These are phyloP conservation scores for Hymenochirus boettgeri DNA, from an alignment of 2,113 vertebrate species.

Conservation along the genomic window DNA sequence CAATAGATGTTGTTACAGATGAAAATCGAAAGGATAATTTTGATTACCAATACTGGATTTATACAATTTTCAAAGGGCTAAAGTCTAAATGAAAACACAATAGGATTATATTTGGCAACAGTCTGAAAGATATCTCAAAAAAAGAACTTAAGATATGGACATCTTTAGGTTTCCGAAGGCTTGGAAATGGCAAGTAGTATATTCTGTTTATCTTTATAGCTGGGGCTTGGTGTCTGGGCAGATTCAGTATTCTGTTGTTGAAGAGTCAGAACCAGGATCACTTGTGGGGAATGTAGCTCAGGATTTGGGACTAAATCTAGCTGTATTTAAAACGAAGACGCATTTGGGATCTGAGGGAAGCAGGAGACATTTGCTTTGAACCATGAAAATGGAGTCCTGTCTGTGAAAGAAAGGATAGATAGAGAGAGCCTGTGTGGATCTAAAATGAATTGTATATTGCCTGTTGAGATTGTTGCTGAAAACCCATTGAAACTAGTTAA, in stretches of 20 bases:
- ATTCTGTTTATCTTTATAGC: conserved; percentile 2
- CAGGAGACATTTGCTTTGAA: conserved; percentile 45
- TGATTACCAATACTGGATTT: conserved; percentile 64
- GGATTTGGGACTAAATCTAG: conserved; percentile 67
- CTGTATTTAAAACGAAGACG: conserved; percentile 47
- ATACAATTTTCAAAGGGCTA: conserved; percentile 49
- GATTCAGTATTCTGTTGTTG: conserved; percentile 28
- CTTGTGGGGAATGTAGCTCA: conserved; percentile 69
- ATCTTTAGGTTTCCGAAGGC: not conserved
- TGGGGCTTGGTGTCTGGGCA: conserved; percentile 63
- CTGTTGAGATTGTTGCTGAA: conserved; percentile 66
- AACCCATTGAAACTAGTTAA: conserved; percentile 67
- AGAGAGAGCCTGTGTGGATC: conserved; percentile 47
- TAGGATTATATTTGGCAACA: conserved; percentile 2
- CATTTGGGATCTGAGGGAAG: conserved; percentile 45
- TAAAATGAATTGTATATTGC: conserved; percentile 60
- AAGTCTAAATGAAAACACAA: not conserved
- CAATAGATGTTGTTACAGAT: conserved; percentile 61
- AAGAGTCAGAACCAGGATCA: conserved; percentile 62
- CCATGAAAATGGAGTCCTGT: conserved; percentile 49
- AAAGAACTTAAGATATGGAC: conserved; percentile 11
- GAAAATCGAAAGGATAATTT: conserved; percentile 65
- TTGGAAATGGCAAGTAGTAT: conserved; percentile 25
- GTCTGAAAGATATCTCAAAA: not conserved
- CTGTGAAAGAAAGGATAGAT: conserved; percentile 61